Base-by-base conservation (phyloP, 2,888 invertebrate species). In the Syritta pipiens region DNA sequence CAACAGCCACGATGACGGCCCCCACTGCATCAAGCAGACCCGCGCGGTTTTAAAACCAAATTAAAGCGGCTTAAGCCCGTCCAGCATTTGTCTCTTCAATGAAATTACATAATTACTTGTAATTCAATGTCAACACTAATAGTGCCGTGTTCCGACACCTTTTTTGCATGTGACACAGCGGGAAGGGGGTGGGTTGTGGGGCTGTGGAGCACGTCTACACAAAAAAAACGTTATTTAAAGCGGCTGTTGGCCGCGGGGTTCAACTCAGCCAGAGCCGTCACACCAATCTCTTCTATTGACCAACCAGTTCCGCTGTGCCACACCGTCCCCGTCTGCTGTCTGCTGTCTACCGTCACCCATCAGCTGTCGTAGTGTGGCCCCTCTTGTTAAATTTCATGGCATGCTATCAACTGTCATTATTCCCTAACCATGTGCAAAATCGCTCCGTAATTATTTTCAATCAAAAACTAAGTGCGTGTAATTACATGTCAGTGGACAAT, bases 391-490 rank as follows among this genome's bases (percentile, higher is more conserved):
- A 62, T 74, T 68, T 26, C 74, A 68, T 48, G 74, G 57, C 67
- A 62, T 51, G 62, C 67, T 60, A 62, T 79, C 79, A 79, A 74
- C 79, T 79, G 74, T 79, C 79, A 74, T 79, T 79, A 79, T 57
- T 79, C 67, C 67, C 67, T 62, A 74, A 79, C 79, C 79, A 79
- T 79, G 79, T 79, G 79, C 74, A 79, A 79, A 74, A 79, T 67
- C 67, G 74, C 79, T 55, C 44, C 84, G 83, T 83, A 84, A 84
- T 84, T 84, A 84, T 84, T 83, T 84, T 83, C 84, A 84, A 84
- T 83, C 83, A 83, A 85, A 86, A 83, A 83, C 82, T 82, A 84
- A 85, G 83, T 84, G 83, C 84, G 81, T 84, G 84, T 84, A 84
- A 84, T 84, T 84, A 83, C 82, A 84, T 82, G 83, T 83, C 83